These are phyloP conservation scores for Ophion costatus DNA, from an alignment of 2,888 invertebrate species.

Conservation along the genomic window DNA sequence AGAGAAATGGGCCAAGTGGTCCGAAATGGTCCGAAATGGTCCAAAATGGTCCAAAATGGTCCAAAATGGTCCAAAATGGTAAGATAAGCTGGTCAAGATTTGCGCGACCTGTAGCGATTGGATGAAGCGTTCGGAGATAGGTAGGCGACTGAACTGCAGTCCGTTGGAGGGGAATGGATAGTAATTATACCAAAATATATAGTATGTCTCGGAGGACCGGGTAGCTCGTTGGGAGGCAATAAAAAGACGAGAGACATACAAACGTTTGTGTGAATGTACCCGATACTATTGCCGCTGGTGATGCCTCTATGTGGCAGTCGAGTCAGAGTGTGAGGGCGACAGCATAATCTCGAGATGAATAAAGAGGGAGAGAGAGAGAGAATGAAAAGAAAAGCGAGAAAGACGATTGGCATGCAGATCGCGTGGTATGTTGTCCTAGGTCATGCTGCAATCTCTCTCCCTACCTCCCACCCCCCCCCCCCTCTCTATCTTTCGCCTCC, in stretches of 20 bases:
- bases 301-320: background rate
- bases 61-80: too few relatives aligned
- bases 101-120: constrained; percentile 16
- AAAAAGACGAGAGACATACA: constrained; percentile 18
- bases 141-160: background rate
- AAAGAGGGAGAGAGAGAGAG: constrained; percentile 52
- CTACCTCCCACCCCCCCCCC: constrained; percentile 66
- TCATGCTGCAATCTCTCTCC: constrained; percentile 80
- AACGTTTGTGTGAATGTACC: constrained; percentile 33
- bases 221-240: constrained; percentile 7
- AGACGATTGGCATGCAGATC: constrained; percentile 82
- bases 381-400: constrained; percentile 58
- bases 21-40: too few relatives aligned
- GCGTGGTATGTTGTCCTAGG: constrained; percentile 82
- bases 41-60: too few relatives aligned
- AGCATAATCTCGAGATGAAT: constrained; percentile 51
- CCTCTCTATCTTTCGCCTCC: constrained; percentile 64
- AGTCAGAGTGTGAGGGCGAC: constrained; percentile 32
- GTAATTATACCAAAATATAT: background rate
- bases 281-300: constrained; percentile 32
- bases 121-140: background rate
- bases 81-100: background rate
- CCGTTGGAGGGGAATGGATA: background rate
- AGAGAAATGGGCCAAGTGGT: too few relatives aligned
- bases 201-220: background rate